Percentiles rank a stretch among this genome's conserved stretches.
These are phyloP conservation scores for Pseudomyrmex concolor DNA, from an alignment of 1,140 invertebrate genomes.

Conservation along the genomic window DNA sequence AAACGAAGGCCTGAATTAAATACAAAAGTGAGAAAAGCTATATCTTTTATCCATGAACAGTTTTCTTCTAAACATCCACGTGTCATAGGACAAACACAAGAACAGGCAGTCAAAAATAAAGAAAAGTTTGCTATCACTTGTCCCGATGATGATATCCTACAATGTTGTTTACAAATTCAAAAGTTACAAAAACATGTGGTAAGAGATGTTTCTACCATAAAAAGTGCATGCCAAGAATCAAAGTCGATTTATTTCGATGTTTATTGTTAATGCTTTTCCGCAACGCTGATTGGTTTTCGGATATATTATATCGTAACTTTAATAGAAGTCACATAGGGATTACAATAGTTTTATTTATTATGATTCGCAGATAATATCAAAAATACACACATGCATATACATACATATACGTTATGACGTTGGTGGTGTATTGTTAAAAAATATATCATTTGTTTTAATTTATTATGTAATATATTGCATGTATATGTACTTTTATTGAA, in stretches of 20 bases:
- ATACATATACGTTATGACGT: too few species aligned
- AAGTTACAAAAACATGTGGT: conserved; percentile 73
- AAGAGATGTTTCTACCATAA: conserved; percentile 25
- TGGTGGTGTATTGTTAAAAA: too few species aligned
- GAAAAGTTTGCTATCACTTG: conserved; percentile 75
- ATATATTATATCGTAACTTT: too few species aligned
- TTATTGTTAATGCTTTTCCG: too few species aligned
- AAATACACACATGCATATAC: too few species aligned
- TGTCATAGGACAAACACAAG: conserved; percentile 79
- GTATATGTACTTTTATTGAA: conserved; percentile 6
- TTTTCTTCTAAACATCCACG: conserved; percentile 80
- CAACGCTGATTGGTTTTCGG: too few species aligned
- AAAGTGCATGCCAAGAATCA: too few species aligned
- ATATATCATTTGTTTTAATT: too few species aligned
- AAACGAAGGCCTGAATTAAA: conserved; percentile 65
- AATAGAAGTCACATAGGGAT: too few species aligned
- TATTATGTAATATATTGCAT: not conserved
- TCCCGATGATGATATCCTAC: conserved; percentile 83
- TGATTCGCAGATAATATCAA: too few species aligned
- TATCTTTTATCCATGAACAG: conserved; percentile 79
- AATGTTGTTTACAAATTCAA: conserved; percentile 81
- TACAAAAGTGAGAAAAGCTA: conserved; percentile 76
- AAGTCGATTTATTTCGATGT: too few species aligned
- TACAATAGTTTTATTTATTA: too few species aligned
- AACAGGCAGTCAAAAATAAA: conserved; percentile 78